Evolutionary conservation across 1,140 invertebrate genomes (phyloP).

Genomic region (Drosophila sechellia): DNA sequence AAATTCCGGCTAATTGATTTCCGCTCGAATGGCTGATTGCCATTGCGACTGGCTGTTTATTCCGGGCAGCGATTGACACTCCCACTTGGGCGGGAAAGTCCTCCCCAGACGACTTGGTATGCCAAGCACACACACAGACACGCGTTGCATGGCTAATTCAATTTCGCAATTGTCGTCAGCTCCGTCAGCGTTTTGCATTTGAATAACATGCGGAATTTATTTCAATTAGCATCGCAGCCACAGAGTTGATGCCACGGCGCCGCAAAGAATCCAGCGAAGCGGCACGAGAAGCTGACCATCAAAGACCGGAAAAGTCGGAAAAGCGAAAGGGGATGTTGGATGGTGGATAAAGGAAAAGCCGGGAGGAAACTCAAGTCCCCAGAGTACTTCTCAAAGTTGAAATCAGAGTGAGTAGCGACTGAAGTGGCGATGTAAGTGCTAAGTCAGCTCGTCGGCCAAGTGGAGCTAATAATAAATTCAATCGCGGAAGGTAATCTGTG

Average conservation of each 20-base stretch:
- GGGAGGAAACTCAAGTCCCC: conserved; percentile 29
- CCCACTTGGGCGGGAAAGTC: background rate
- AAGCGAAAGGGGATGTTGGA: conserved; percentile 14
- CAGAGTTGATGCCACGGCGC: conserved; percentile 26
- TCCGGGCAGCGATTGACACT: conserved; percentile 19
- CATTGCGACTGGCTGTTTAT: conserved; percentile 51
- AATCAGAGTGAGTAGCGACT: conserved; percentile 36
- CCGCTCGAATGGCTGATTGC: conserved; percentile 53
- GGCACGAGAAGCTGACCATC: conserved; percentile 49
- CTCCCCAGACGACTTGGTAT: conserved; percentile 28
- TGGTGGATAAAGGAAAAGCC: background rate
- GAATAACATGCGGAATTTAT: conserved; percentile 73
- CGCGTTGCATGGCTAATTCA: conserved; percentile 67
- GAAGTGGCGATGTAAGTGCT: conserved; percentile 38
- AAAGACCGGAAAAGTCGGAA: conserved; percentile 8
- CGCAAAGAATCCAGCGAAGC: conserved; percentile 52
- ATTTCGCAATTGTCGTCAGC: conserved; percentile 68
- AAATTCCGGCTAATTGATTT: conserved; percentile 61
- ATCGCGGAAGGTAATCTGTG: conserved; percentile 8
- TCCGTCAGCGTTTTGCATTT: conserved; percentile 60
- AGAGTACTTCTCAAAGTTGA: conserved; percentile 47
- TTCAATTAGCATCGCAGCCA: conserved; percentile 65
- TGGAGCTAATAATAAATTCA: conserved; percentile 24
- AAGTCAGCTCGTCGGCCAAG: conserved; percentile 36
- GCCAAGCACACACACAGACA: conserved; percentile 39